Evolutionary conservation across 1,140 invertebrate species (phyloP).

Genomic region (Aphelinus atriplicis): DNA sequence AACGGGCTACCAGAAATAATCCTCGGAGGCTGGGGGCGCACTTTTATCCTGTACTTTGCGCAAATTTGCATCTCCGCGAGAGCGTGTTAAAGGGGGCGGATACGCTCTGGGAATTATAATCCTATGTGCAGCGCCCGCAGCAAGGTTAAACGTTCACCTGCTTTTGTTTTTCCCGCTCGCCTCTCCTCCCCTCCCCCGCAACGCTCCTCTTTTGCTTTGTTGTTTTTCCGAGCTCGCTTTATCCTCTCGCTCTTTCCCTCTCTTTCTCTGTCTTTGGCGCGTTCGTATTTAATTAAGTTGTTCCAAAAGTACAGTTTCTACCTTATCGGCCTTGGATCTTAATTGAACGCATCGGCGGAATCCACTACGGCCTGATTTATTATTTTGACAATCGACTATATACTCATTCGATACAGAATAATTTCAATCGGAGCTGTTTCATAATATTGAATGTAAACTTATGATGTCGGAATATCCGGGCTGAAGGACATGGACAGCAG

Average conservation of each 20-base stretch:
- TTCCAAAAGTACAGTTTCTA: constrained; percentile 28
- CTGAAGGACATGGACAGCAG: too few species aligned
- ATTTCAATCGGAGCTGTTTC: too few species aligned
- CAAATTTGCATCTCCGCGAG: neutral
- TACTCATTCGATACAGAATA: neutral
- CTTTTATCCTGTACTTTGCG: neutral
- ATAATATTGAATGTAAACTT: too few species aligned
- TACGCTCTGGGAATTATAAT: constrained; percentile 35
- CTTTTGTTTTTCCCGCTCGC: constrained; percentile 31
- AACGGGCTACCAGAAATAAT: constrained; percentile 23
- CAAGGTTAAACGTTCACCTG: constrained; percentile 24
- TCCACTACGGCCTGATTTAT: constrained; percentile 11
- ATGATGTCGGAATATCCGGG: too few species aligned
- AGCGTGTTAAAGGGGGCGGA: constrained; percentile 26
- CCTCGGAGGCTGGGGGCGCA: neutral
- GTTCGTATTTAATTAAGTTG: constrained; percentile 37
- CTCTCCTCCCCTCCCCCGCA: neutral
- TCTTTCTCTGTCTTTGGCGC: neutral
- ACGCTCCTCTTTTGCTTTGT: neutral
- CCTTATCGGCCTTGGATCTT: constrained; percentile 36
- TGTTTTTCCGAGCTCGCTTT: neutral
- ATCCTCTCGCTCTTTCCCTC: neutral
- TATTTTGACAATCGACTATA: constrained; percentile 20
- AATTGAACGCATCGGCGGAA: constrained; percentile 25
- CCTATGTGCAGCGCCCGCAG: neutral